A percentile compares a stretch with the other conserved stretches of the same genome.
phyloP scores from a whole-genome alignment of 2,113 vertebrate genomes.

The Poecile atricapillus region DNA sequence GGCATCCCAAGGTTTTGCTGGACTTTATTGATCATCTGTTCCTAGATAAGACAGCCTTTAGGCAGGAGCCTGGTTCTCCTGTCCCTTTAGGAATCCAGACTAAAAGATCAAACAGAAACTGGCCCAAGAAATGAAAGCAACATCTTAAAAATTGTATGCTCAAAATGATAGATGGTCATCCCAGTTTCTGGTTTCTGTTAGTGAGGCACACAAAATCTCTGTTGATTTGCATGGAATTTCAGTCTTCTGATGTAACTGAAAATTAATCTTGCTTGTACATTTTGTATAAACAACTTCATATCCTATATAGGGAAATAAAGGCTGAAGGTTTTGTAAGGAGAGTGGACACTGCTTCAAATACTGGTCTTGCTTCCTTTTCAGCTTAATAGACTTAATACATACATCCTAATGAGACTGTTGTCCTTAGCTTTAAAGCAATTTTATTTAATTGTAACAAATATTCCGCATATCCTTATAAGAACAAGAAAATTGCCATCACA shows the following conservation, averaged over 20 bases:
- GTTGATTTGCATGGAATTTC: background rate
- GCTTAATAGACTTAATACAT: background rate
- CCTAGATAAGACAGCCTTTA: background rate
- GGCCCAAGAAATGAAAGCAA: background rate
- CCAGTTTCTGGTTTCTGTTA: background rate
- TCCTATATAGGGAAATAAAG: background rate
- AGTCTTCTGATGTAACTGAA: background rate
- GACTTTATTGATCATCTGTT: background rate
- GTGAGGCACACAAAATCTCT: background rate
- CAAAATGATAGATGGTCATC: background rate
- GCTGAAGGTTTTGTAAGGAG: background rate
- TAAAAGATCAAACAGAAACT: background rate
- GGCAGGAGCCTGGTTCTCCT: background rate
- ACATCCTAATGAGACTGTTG: background rate
- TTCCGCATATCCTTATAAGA: background rate
- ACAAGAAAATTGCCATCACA: background rate
- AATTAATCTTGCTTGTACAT: fast-evolving
- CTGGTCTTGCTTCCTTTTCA: background rate
- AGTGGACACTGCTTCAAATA: background rate
- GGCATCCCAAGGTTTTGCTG: background rate
- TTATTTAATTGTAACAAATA: background rate
- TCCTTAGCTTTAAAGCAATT: background rate
- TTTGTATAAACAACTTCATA: background rate
- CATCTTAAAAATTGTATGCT: background rate
- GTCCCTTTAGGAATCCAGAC: background rate